Base-by-base conservation (phyloP, 2,888 invertebrate species). In the Carterocephalus palaemon region DNA sequence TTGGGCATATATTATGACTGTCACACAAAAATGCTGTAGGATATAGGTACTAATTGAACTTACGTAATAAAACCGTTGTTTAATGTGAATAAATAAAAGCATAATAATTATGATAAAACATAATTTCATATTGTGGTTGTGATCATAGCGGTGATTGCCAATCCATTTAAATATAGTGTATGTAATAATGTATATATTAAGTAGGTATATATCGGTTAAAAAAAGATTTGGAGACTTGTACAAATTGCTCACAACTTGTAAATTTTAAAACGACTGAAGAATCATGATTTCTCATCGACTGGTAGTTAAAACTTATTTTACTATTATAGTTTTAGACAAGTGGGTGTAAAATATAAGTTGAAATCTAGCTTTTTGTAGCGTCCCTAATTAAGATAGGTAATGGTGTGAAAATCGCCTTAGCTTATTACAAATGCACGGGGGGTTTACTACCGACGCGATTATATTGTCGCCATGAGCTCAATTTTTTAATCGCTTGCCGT, bases 71-170 rank as follows among this genome's bases (percentile, higher is more conserved):
- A 43, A 51, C 32, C 9, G 48, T 62, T 62, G 60, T 38, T 51
- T 42, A 54, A 53, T 56, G 54, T 60, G 51, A 52, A 48, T 49
- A 52, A 48, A 46, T 42, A 52, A 48, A 46, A 40, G 41, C 42
- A 54, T 54, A 53, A 54, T 53, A 49, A 51, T 51, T 63, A 60
- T 56, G 59, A 56, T 54, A 56, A 56, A 67, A 61, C 61, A 67
- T 73, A 64, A 76, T 76, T 79, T 75, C 79, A 75, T 79, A 82
- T 67, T 81, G 78, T 83, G 85, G 85, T 86, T 86, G 85, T 86
- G 85, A 86, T 82, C 80, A 72, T 82, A 78, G 71, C 70, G 61
- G 71, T 78, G 80, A 78, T 82, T 82, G 77, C 82, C 78, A 84
- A 86, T 77, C 82, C 79, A 76, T 79, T 61, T 75, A 76, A 74